Evolutionary conservation across 1,140 invertebrate genomes (phyloP).

Genomic region (Andricus grossulariae): DNA sequence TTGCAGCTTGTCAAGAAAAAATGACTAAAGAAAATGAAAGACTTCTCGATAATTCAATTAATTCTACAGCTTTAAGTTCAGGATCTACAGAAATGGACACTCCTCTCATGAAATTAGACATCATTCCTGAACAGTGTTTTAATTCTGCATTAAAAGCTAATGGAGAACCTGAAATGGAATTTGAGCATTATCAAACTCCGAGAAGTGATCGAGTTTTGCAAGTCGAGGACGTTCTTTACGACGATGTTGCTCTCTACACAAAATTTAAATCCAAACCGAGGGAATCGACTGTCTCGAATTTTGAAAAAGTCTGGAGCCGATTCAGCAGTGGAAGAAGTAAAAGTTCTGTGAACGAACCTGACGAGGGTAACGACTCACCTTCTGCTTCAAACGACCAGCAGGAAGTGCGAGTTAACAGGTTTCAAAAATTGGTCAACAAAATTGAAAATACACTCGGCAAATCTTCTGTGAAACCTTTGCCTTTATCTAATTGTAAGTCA

Average conservation of each 20-base stretch:
- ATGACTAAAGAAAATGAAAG: constrained; percentile 2
- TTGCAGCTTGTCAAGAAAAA: constrained; percentile 34
- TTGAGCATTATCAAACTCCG: constrained; percentile 61
- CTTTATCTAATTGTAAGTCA: constrained; percentile 17
- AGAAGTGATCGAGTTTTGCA: constrained; percentile 41
- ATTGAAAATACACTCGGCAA: constrained; percentile 66
- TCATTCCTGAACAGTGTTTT: not conserved
- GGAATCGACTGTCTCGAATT: constrained; percentile 32
- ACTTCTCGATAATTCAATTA: not conserved
- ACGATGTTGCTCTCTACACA: constrained; percentile 61
- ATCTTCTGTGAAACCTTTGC: constrained; percentile 34
- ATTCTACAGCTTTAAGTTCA: not conserved
- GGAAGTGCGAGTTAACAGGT: constrained; percentile 58
- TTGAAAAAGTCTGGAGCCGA: constrained; percentile 61
- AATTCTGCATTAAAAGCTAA: constrained; percentile 27
- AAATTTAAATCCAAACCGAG: constrained; percentile 56
- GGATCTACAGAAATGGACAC: not conserved
- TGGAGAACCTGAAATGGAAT: constrained; percentile 44
- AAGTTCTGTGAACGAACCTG: constrained; percentile 40
- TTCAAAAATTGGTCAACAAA: constrained; percentile 67
- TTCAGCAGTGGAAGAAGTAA: constrained; percentile 57
- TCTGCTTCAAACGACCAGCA: not conserved
- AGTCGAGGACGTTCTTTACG: constrained; percentile 58
- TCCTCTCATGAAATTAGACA: not conserved
- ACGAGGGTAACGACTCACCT: constrained; percentile 32